phyloP scores from a whole-genome alignment of 2,888 invertebrate genomes.

The Troglohyphantes excavatus region DNA sequence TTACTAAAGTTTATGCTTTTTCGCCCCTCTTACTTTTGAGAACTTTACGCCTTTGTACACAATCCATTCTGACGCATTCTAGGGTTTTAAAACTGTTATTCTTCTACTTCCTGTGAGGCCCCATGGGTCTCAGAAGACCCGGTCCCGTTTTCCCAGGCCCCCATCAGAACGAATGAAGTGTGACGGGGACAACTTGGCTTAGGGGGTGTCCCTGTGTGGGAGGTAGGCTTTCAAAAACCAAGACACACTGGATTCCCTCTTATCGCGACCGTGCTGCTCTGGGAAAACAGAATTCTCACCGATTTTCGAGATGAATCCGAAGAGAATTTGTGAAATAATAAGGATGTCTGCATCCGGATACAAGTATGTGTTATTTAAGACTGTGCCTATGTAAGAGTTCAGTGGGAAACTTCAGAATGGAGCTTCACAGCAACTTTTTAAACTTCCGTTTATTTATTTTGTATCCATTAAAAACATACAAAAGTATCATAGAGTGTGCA shows the following conservation, averaged over 20 bases:
- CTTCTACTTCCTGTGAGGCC: neutral
- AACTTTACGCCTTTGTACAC: too few species aligned
- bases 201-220: constrained; percentile 7
- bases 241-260: constrained; percentile 37
- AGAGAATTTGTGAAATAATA: neutral
- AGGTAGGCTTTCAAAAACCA: neutral
- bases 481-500: too few species aligned
- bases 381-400: too few species aligned
- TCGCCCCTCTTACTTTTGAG: too few species aligned
- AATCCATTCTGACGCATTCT: neutral
- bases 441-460: too few species aligned
- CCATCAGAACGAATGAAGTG: constrained; percentile 36
- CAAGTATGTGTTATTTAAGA: too few species aligned
- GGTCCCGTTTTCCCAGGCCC: neutral
- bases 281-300: constrained; percentile 15
- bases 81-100: neutral
- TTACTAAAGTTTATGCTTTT: too few species aligned
- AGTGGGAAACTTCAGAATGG: too few species aligned
- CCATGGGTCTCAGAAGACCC: neutral
- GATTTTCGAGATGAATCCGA: neutral
- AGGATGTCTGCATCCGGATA: neutral
- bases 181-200: neutral
- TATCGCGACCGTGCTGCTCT: constrained; percentile 2
- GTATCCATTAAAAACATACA: too few species aligned
- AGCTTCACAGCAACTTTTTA: too few species aligned